phyloP scores from a whole-genome alignment of 2,888 invertebrate genomes.

The Lasioglossum figueresi region DNA sequence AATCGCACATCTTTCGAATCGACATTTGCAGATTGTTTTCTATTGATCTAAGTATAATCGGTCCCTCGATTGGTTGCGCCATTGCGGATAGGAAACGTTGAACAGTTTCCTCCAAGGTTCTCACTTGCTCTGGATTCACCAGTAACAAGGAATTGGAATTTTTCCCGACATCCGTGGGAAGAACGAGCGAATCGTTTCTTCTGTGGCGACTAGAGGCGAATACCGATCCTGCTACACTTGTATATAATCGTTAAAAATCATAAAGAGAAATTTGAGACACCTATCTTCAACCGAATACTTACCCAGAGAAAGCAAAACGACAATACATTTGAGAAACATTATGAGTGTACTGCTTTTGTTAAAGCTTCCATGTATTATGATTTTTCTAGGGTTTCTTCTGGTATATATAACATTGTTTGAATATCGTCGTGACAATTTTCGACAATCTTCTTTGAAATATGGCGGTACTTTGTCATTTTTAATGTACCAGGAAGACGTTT shows the following conservation, averaged over 20 bases:
- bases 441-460: constrained; percentile 40
- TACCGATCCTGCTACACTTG: background rate
- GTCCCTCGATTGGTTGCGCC: constrained; percentile 24
- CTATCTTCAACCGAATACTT: constrained; percentile 20
- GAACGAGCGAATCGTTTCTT: background rate
- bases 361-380: background rate
- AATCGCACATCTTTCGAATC: constrained; percentile 44
- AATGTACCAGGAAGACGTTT: background rate
- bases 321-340: constrained; percentile 45
- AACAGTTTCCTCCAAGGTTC: constrained; percentile 48
- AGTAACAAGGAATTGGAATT: constrained; percentile 26
- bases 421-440: background rate
- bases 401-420: constrained; percentile 13
- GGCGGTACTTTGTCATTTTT: background rate
- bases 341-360: background rate
- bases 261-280: background rate
- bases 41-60: constrained; percentile 37
- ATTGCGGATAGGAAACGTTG: constrained; percentile 48
- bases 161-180: background rate
- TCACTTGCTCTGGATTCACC: constrained; percentile 50
- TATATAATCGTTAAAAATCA: background rate
- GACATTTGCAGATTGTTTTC: constrained; percentile 26
- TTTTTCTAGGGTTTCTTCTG: background rate
- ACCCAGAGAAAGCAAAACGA: constrained; percentile 44
- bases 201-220: background rate